Evolutionary conservation across 2,888 invertebrate genomes (phyloP), one percentile per base, ranked within the genome.

Genomic region (Smittia aterrima): DNA sequence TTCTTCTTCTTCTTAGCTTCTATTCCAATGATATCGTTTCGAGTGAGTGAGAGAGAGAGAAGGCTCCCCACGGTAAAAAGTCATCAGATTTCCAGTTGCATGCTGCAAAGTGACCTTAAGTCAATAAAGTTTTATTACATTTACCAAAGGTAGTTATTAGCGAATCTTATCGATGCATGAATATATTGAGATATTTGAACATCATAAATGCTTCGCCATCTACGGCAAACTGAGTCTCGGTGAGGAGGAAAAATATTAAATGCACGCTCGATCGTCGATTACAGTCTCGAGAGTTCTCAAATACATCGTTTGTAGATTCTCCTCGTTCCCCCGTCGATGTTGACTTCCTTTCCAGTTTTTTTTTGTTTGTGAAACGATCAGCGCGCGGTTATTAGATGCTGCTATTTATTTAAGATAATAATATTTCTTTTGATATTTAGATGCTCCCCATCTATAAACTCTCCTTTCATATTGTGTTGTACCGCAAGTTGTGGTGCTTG

Each of bases 121-220:
- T 40, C n/a, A 40, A 66, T 32, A 66, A 47, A 16, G 2, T 62
- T 62, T 20, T 62, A 62, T 22, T 62, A 62, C n/a, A 20, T 62
- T 62, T 62, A n/a, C 24, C 32, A 24, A 24, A 62, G 62, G 24
- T 24, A 25, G 25, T 62, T 66, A 66, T 66, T 66, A 66, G 66
- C 66, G 32, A 27, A 13, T 66, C 27, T 66, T 66, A 66, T 66
- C 66, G 66, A 13, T 66, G 18, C 7, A 32, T 25, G 66, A 9
- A 27, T 27, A 66, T 32, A 66, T 66, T 66, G 66, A 66, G 66
- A 66, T 66, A 66, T 66, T 24, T 66, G 27, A 16, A 38, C n/a
- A 27, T 25, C 47, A 47, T 32, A 47, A n/a, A 47, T 47, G 47
- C 47, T 13, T 13, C 47, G 47, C 47, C 47, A 47, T 47, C 47